phyloP scores from a whole-genome alignment of 2,113 vertebrate species.

The Struthio camelus region DNA sequence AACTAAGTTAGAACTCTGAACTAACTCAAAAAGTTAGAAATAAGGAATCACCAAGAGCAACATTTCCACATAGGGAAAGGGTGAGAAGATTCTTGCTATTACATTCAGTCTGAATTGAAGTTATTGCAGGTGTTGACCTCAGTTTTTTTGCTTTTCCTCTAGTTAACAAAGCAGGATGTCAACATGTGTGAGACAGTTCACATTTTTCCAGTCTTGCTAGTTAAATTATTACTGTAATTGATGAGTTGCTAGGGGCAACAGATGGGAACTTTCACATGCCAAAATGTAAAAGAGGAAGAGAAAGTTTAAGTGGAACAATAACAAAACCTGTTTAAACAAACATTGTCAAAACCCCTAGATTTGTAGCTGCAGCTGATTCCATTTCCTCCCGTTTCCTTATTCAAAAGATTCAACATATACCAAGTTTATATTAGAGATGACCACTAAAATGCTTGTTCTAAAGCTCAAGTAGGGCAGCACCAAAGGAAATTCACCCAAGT shows the following conservation, averaged over 20 bases:
- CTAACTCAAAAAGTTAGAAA: not conserved
- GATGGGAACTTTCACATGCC: conserved; percentile 51
- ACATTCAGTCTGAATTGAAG: not conserved
- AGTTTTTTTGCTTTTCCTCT: conserved; percentile 15
- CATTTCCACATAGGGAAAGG: not conserved
- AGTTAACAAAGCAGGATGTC: conserved; percentile 61
- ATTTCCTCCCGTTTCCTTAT: conserved; percentile 41
- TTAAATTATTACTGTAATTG: conserved; percentile 48
- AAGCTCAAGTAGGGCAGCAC: not conserved
- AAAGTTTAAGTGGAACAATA: conserved; percentile 66
- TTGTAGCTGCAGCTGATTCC: conserved; percentile 51
- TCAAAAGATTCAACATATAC: not conserved
- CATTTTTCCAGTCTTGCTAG: conserved; percentile 62
- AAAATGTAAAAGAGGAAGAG: conserved; percentile 66
- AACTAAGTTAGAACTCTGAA: not conserved
- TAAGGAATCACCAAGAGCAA: not conserved
- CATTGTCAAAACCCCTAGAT: conserved; percentile 14
- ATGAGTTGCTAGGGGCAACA: conserved; percentile 65
- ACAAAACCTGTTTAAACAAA: conserved; percentile 63
- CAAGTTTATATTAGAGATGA: not conserved
- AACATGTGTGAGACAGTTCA: conserved; percentile 26
- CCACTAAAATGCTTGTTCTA: not conserved
- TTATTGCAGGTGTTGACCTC: conserved; percentile 41
- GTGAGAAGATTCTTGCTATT: not conserved
- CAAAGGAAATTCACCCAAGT: not conserved